phyloP scores from a whole-genome alignment of 2,888 invertebrate genomes.

The Unio pictorum region DNA sequence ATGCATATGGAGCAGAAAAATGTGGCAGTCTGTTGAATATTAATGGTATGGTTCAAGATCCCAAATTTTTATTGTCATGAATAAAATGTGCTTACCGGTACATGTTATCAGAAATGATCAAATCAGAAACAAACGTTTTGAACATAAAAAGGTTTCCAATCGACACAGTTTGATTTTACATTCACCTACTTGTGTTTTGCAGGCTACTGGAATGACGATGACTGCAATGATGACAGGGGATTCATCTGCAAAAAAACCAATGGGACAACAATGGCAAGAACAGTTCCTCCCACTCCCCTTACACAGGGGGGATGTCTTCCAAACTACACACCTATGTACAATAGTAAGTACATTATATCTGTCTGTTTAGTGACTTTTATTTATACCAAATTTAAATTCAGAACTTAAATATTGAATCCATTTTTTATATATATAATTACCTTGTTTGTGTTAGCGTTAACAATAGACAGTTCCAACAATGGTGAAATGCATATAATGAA shows the following conservation, averaged over 20 bases:
- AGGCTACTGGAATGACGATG: constrained; percentile 63
- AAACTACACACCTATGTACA: constrained; percentile 29
- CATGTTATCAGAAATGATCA: no score
- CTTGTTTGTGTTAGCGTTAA: no score
- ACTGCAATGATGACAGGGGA: constrained; percentile 46
- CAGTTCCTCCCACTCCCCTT: constrained; percentile 24
- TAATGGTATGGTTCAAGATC: constrained; percentile 14
- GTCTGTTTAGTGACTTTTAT: background rate
- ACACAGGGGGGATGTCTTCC: constrained; percentile 50
- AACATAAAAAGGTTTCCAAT: no score
- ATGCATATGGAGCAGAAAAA: constrained; percentile 52
- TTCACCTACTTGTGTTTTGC: background rate
- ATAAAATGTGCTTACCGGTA: no score
- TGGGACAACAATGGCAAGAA: constrained; percentile 17
- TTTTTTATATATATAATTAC: no score
- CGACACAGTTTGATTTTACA: no score
- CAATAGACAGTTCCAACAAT: no score
- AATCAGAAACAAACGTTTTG: no score
- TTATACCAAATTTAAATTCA: background rate
- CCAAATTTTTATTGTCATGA: no score
- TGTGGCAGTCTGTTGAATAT: constrained; percentile 44
- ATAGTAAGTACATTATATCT: constrained; percentile 8
- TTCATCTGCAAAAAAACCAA: constrained; percentile 55
- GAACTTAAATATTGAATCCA: background rate
- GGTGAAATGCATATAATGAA: no score